phyloP scores from a whole-genome alignment of 2,888 invertebrate species.

The Argynnis bischoffii region DNA sequence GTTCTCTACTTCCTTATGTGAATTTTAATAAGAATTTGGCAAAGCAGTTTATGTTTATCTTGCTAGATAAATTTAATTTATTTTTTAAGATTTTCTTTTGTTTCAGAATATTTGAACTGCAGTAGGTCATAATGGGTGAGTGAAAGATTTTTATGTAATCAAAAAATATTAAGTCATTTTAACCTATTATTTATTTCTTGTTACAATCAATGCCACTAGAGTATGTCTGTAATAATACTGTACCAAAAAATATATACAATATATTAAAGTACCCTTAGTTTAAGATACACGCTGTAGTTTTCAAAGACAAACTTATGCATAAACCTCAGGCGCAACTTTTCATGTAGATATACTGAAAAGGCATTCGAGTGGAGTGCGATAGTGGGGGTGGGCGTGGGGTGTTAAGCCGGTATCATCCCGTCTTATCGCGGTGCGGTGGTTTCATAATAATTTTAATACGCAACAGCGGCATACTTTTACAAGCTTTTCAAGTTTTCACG shows the following conservation, averaged over 20 bases:
- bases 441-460: conserved; percentile 82
- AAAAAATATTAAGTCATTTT: too few relatives aligned
- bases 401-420: conserved; percentile 74
- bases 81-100: conserved; percentile 7
- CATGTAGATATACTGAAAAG: conserved; percentile 69
- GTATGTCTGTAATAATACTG: too few relatives aligned
- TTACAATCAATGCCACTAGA: too few relatives aligned
- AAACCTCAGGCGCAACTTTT: conserved; percentile 67
- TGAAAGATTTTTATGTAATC: too few relatives aligned
- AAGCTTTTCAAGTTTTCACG: conserved; percentile 62
- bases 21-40: conserved; percentile 42
- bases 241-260: too few relatives aligned
- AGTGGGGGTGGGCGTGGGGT: conserved; percentile 57
- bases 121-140: too few relatives aligned
- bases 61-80: conserved; percentile 13
- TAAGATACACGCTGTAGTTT: conserved; percentile 6
- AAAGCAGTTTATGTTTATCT: conserved; percentile 24
- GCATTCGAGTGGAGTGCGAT: conserved; percentile 70
- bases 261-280: not conserved
- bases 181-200: too few relatives aligned
- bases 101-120: conserved; percentile 1
- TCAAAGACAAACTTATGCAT: conserved; percentile 58
- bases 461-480: conserved; percentile 62
- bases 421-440: conserved; percentile 69
- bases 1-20: conserved; percentile 45